Percentiles rank a stretch among this genome's conserved stretches.
phyloP scores from a whole-genome alignment of 2,888 invertebrate species.

The Ochlodes sylvanus region DNA sequence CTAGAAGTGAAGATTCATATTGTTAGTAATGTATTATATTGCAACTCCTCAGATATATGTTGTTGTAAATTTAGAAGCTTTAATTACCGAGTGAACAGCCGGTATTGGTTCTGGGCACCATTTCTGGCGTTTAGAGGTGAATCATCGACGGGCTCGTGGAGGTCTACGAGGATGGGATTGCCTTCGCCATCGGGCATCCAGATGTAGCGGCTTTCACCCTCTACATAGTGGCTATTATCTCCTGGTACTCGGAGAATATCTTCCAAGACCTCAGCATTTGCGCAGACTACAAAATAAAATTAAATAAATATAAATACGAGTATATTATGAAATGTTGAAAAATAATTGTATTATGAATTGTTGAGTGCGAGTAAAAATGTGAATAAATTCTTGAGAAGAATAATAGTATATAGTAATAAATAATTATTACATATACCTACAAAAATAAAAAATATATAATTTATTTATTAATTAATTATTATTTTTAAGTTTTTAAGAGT shows the following conservation, averaged over 20 bases:
- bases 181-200: constrained; percentile 76
- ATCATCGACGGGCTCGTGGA: constrained; percentile 57
- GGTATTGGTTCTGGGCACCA: constrained; percentile 68
- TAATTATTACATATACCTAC: no score
- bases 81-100: constrained; percentile 64
- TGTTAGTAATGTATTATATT: no score
- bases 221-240: constrained; percentile 74
- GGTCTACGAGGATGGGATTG: constrained; percentile 64
- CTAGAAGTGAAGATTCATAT: background rate
- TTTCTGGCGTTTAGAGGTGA: constrained; percentile 51
- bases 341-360: no score
- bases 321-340: no score
- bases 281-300: background rate
- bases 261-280: constrained; percentile 51
- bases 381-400: no score
- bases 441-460: no score
- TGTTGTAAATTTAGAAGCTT: background rate
- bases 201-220: constrained; percentile 72
- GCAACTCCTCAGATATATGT: background rate
- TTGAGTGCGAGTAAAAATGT: no score
- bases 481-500: no score
- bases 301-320: no score
- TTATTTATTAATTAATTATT: no score
- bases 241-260: constrained; percentile 62
- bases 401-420: no score